Evolutionary conservation across 2,888 invertebrate species (phyloP), one percentile per base, ranked within the genome.

Genomic region (Petrolisthes manimaculis): DNA sequence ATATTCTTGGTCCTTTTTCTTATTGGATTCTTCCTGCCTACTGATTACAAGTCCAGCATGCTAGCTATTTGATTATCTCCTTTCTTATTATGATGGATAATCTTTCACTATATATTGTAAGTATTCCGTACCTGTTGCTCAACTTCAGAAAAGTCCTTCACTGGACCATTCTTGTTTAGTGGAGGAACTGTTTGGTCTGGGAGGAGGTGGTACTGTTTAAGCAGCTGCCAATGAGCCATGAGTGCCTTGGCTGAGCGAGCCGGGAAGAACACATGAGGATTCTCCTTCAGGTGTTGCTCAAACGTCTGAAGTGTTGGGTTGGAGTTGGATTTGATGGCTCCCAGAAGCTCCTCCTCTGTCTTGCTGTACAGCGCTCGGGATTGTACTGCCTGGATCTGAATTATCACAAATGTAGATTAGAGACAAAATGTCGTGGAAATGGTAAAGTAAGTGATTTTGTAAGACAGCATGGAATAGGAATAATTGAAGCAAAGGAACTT

Each of bases 121-220:
- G 37, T 37, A 37, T 37, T 56, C 14, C 83, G 81, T 81, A 89
- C 90, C 81, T 91, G 94, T 90, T 98, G 98, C 93, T 99, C 98
- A 3, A 97, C 97, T 93, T 98, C 98, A 78, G 97, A 97, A 93
- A 98, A 98, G 86, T 93, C 93, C 54, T 93, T 92, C 3, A 93
- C 92, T 91, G 93, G 93, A 84, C 94, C 93, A 12, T 93, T 93
- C 83, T 92, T 92, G 12, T 93, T 93, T 91, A 93, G 92, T 3
- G 93, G 93, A 89, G 88, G 86, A 14, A 89, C 95, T 83, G 95
- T 95, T 94, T 99, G 99, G 93, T 98, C 98, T 0, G 97, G 96
- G 86, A 99, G 93, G 61, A 99, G 94, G 92, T 97, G 96, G 93
- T 98, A 98, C 93, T 98, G 97, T 92, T 97, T 97, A 94, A 99